Evolutionary conservation across 2,113 vertebrate genomes (phyloP).

Genomic region (Scortum barcoo): DNA sequence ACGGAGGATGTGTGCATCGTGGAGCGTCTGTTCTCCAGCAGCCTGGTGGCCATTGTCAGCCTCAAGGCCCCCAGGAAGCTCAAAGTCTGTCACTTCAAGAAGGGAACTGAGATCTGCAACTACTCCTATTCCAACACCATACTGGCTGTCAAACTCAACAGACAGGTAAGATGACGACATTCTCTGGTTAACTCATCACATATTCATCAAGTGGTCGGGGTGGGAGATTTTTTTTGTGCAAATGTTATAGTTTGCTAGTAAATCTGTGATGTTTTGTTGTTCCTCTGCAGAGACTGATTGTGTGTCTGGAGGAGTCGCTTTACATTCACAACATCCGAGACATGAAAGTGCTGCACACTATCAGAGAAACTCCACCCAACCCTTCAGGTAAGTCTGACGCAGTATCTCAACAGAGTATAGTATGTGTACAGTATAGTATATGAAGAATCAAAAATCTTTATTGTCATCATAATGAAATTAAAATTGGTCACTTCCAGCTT

Average conservation of each 20-base stretch:
- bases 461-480: no score
- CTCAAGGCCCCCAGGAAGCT: constrained; percentile 98
- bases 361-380: constrained; percentile 98
- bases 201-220: not conserved
- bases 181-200: not conserved
- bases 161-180: constrained; percentile 88
- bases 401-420: not conserved
- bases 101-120: constrained; percentile 99
- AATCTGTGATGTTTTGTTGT: constrained; percentile 4
- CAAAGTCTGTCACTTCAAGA: constrained; percentile 99
- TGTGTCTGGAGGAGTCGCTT: constrained; percentile 98
- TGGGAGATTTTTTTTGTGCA: not conserved
- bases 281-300: constrained; percentile 91
- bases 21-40: constrained; percentile 97
- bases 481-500: no score
- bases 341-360: constrained; percentile 99
- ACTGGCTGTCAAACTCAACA: constrained; percentile 96
- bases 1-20: constrained; percentile 99
- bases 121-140: constrained; percentile 99
- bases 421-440: no score
- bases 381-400: constrained; percentile 86
- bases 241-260: not conserved
- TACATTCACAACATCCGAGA: constrained; percentile 99
- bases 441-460: no score
- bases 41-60: constrained; percentile 97